Evolutionary conservation across 2,888 invertebrate species (phyloP).

Genomic region (Phyllotreta cruciferae): DNA sequence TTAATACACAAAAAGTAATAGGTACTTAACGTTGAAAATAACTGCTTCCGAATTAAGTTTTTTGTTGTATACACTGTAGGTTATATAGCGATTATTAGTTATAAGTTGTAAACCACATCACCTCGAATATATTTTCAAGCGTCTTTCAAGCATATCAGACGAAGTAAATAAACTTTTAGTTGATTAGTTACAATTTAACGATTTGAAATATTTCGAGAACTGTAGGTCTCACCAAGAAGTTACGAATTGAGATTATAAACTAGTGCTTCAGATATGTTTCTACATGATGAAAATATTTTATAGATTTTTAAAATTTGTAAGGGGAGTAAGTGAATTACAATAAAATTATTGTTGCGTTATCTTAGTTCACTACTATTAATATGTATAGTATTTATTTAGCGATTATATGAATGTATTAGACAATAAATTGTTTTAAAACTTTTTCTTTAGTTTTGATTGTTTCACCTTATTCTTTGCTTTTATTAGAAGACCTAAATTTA

Average conservation of each 20-base stretch:
- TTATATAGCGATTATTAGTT: background rate
- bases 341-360: constrained; percentile 11
- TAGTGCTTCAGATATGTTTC: constrained; percentile 8
- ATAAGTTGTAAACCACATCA: background rate
- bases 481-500: too few species aligned
- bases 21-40: constrained; percentile 10
- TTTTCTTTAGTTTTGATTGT: too few species aligned
- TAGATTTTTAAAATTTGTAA: constrained; percentile 19
- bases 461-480: too few species aligned
- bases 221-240: background rate
- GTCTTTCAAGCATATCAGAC: constrained; percentile 2
- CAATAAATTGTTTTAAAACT: constrained; percentile 11
- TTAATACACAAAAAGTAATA: background rate
- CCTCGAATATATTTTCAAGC: background rate
- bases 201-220: too few species aligned
- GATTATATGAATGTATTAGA: constrained; percentile 8
- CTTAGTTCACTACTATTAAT: constrained; percentile 1
- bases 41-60: constrained; percentile 8
- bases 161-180: background rate
- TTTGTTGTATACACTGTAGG: constrained; percentile 1
- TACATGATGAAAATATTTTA: constrained; percentile 9
- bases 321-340: constrained; percentile 8
- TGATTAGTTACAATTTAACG: too few species aligned
- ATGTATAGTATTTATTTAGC: constrained; percentile 20
- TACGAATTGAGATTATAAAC: constrained; percentile 13